These are phyloP conservation scores for Drosophila subpulchrella DNA, from an alignment of 1,140 invertebrate species.

Conservation along the genomic window DNA sequence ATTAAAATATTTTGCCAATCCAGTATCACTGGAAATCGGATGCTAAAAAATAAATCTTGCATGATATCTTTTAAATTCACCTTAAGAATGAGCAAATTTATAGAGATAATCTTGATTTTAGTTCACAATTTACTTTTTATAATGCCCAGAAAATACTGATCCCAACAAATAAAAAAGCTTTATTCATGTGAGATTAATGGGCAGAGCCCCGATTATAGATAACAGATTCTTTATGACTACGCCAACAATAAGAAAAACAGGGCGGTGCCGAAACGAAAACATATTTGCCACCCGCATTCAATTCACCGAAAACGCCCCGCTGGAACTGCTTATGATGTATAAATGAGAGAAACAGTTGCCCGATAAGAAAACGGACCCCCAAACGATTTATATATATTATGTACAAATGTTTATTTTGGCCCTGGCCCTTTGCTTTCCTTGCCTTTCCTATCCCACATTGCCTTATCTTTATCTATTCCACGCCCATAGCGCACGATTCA, in stretches of 20 bases:
- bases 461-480: slow-evolving; percentile 64
- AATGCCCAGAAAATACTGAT: slow-evolving; percentile 8
- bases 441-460: background rate
- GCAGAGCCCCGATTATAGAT: slow-evolving; percentile 18
- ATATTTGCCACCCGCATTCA: slow-evolving; percentile 47
- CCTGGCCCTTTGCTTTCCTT: slow-evolving; percentile 37
- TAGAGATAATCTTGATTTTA: background rate
- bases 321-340: slow-evolving; percentile 65
- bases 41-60: too few species aligned
- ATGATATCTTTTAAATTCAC: background rate
- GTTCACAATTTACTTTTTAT: slow-evolving; percentile 10
- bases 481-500: slow-evolving; percentile 42
- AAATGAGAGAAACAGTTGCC: slow-evolving; percentile 43
- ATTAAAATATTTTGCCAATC: too few species aligned
- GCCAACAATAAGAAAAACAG: slow-evolving; percentile 6
- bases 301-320: slow-evolving; percentile 39
- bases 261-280: slow-evolving; percentile 13
- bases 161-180: slow-evolving; percentile 2
- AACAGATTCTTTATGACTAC: slow-evolving; percentile 38
- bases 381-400: slow-evolving; percentile 75
- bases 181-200: slow-evolving; percentile 40
- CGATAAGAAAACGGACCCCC: slow-evolving; percentile 33
- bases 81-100: too few species aligned
- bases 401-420: slow-evolving; percentile 74
- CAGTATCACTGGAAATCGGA: too few species aligned